phyloP scores from a whole-genome alignment of 1,140 invertebrate species.

The Aporrectodea caliginosa region DNA sequence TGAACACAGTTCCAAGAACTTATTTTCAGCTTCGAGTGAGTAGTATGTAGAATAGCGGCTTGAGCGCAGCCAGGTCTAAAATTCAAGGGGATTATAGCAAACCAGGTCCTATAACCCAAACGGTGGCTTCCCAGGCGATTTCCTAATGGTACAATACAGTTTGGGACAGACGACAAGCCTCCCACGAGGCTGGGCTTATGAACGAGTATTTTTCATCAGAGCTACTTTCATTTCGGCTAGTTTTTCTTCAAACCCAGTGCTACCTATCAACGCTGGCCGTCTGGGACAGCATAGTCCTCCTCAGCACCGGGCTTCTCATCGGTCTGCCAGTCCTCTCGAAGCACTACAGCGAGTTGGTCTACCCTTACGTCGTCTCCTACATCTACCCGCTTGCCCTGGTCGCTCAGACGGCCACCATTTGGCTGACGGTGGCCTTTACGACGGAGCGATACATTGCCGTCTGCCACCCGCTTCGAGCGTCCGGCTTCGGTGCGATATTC shows the following conservation, averaged over 20 bases:
- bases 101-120: not conserved
- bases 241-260: constrained; percentile 91
- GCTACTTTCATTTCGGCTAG: constrained; percentile 78
- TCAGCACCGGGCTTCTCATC: constrained; percentile 77
- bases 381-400: constrained; percentile 82
- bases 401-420: constrained; percentile 86
- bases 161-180: constrained; percentile 76
- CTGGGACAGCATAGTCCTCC: constrained; percentile 81
- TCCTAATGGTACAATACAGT: constrained; percentile 68
- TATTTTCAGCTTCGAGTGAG: too few relatives aligned
- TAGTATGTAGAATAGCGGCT: too few relatives aligned
- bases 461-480: constrained; percentile 82
- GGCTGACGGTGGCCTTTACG: constrained; percentile 90
- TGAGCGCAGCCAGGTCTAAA: not conserved
- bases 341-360: constrained; percentile 70
- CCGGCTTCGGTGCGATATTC: constrained; percentile 84
- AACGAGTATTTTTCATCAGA: constrained; percentile 88
- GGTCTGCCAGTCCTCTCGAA: constrained; percentile 65
- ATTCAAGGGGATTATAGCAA: not conserved
- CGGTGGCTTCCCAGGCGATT: not conserved
- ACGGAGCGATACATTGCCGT: constrained; percentile 94
- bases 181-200: constrained; percentile 78
- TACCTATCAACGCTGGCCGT: constrained; percentile 82
- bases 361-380: constrained; percentile 74
- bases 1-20: too few relatives aligned